These are phyloP conservation scores for Drosophila ogumai DNA, from an alignment of 1,140 invertebrate genomes.

Conservation along the genomic window DNA sequence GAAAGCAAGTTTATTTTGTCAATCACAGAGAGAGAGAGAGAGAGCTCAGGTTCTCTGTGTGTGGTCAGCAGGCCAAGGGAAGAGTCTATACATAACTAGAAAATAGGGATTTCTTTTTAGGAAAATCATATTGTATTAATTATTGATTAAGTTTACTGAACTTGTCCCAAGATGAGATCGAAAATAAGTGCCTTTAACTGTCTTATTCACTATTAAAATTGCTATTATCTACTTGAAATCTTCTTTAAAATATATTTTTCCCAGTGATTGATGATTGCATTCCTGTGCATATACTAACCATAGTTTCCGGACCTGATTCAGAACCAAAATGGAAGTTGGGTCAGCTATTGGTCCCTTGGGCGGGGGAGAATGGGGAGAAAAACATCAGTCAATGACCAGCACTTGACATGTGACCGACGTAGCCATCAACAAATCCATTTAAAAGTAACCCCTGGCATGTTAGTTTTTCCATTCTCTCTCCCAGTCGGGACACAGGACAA, in stretches of 20 bases:
- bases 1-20: constrained; percentile 23
- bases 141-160: no score
- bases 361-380: neutral
- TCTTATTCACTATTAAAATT: no score
- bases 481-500: neutral
- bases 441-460: constrained; percentile 47
- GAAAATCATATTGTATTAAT: neutral
- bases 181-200: no score
- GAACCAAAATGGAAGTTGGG: constrained; percentile 18
- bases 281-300: constrained; percentile 12
- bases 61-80: neutral
- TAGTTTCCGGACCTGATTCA: constrained; percentile 36
- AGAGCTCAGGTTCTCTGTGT: no score
- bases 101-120: neutral
- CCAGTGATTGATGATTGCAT: constrained; percentile 17
- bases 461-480: constrained; percentile 1
- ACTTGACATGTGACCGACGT: constrained; percentile 77
- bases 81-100: neutral
- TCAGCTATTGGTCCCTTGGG: constrained; percentile 25
- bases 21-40: neutral
- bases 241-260: neutral
- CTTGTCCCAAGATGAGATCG: no score
- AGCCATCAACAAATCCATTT: constrained; percentile 74
- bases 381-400: constrained; percentile 65
- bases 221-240: no score